Conservation (phyloP, 2,888 invertebrate species). For the Neria commutata region DNA sequence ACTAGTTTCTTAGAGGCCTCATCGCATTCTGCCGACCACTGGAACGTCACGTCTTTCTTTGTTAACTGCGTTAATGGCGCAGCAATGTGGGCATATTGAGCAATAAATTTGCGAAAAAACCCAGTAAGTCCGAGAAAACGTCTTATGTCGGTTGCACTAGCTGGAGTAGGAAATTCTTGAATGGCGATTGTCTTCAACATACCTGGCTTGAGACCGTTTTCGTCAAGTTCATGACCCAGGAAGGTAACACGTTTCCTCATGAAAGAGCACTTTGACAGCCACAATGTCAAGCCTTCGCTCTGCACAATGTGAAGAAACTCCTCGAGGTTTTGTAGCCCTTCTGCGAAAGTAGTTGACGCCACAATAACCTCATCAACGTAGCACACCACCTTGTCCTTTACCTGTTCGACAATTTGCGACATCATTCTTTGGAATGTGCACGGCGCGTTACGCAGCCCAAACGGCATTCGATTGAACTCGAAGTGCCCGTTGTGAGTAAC, state of each 20-base stretch:
- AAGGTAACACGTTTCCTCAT: constrained; percentile 36
- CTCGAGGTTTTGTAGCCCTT: constrained; percentile 23
- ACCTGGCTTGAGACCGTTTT: constrained; percentile 23
- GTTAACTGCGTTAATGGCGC: neutral
- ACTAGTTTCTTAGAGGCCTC: neutral
- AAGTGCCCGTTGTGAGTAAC: constrained; percentile 54
- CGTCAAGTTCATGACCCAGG: constrained; percentile 39
- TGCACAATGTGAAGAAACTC: constrained; percentile 22
- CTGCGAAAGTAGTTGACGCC: constrained; percentile 18
- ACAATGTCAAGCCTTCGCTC: constrained; percentile 26
- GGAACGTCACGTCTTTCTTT: constrained; percentile 13
- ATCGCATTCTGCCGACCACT: constrained; percentile 8
- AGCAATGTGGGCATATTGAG: neutral
- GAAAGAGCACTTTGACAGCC: constrained; percentile 36
- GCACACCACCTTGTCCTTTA: constrained; percentile 18
- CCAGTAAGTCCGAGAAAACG: constrained; percentile 14
- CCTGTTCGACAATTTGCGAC: constrained; percentile 10
- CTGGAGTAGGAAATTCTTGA: neutral
- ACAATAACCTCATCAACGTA: constrained; percentile 27
- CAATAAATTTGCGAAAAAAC: neutral
- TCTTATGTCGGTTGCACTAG: neutral
- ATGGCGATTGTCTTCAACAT: neutral
- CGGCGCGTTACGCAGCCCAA: no score
- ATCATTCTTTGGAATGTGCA: constrained; percentile 49
- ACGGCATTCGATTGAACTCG: no score